A percentile compares a stretch with the other conserved stretches of the same genome.
phyloP scores from a whole-genome alignment of 2,888 invertebrate species.

The Drosophila mimica region DNA sequence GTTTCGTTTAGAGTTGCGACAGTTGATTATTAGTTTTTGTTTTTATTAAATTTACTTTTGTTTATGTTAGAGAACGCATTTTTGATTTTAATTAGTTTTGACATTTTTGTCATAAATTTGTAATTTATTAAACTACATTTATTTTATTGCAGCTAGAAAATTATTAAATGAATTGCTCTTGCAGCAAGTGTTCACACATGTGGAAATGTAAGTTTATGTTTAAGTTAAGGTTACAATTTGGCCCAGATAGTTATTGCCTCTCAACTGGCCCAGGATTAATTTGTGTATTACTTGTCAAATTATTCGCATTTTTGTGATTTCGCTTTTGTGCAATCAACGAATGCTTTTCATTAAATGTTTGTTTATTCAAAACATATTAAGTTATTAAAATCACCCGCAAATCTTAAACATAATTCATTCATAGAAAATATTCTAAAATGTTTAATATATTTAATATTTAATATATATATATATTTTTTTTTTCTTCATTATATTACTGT shows the following conservation, averaged over 20 bases:
- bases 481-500: slow-evolving; percentile 6
- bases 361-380: neutral
- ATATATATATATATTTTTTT: no score
- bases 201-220: slow-evolving; percentile 2
- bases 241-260: slow-evolving; percentile 24
- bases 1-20: slow-evolving; percentile 47
- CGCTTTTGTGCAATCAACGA: slow-evolving; percentile 23
- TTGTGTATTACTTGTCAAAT: slow-evolving; percentile 62
- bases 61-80: slow-evolving; percentile 3
- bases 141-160: slow-evolving; percentile 3
- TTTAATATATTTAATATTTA: no score
- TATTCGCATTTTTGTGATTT: slow-evolving; percentile 58
- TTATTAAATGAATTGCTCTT: slow-evolving; percentile 5
- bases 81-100: slow-evolving; percentile 31
- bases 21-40: slow-evolving; percentile 55
- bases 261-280: slow-evolving; percentile 31
- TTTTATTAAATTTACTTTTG: slow-evolving; percentile 7
- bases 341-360: slow-evolving; percentile 13
- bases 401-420: no score
- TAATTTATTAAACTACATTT: slow-evolving; percentile 39
- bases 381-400: neutral
- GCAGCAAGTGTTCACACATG: slow-evolving; percentile 2
- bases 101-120: slow-evolving; percentile 10
- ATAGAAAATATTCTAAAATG: no score
- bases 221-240: slow-evolving; percentile 22